phyloP scores from a whole-genome alignment of 1,140 invertebrate species.

The Platyscapa corneri region DNA sequence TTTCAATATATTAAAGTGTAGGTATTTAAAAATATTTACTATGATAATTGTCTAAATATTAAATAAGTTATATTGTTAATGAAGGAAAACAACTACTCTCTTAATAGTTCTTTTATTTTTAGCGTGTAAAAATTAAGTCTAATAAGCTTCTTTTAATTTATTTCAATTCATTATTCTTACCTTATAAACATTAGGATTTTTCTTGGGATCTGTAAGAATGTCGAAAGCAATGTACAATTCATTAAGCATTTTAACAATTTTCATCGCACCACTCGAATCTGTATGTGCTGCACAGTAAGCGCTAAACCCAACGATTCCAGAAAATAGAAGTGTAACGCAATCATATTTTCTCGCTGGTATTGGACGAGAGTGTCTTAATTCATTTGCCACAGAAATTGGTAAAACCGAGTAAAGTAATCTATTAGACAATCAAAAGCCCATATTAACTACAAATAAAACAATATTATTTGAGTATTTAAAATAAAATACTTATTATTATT shows the following conservation, averaged over 20 bases:
- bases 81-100: no score
- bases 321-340: slow-evolving; percentile 93
- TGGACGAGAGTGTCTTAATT: slow-evolving; percentile 91
- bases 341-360: slow-evolving; percentile 91
- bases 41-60: no score
- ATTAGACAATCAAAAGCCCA: not conserved
- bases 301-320: slow-evolving; percentile 94
- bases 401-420: slow-evolving; percentile 95
- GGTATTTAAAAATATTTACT: no score
- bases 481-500: no score
- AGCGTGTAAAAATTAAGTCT: no score
- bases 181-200: slow-evolving; percentile 96
- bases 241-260: slow-evolving; percentile 93
- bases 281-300: slow-evolving; percentile 90
- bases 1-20: no score
- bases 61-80: no score
- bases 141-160: not conserved
- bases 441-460: no score
- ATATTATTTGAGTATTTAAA: no score
- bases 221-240: slow-evolving; percentile 94
- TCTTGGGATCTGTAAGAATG: slow-evolving; percentile 91
- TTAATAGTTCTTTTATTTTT: no score
- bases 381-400: slow-evolving; percentile 93
- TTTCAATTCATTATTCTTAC: slow-evolving; percentile 72
- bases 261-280: slow-evolving; percentile 91